phyloP scores from a whole-genome alignment of 2,113 vertebrate genomes.

The Myanophis thanlyinensis region DNA sequence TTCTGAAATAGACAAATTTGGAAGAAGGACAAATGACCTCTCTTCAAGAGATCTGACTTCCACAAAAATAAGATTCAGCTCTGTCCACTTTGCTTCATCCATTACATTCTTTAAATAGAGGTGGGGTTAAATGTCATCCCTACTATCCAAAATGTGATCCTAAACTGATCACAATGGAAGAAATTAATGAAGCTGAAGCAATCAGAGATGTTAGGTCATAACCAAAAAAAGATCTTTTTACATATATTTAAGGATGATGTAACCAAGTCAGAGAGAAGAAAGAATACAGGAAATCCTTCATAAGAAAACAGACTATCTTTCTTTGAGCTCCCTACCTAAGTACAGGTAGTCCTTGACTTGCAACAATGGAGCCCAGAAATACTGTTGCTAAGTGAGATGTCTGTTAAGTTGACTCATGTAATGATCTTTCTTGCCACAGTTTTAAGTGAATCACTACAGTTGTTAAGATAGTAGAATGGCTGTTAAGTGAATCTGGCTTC shows the following conservation, averaged over 20 bases:
- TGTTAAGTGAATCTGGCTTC: neutral
- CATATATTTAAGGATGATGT: neutral
- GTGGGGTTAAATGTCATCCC: neutral
- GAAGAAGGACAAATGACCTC: neutral
- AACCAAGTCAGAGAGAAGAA: neutral
- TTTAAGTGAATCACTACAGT: neutral
- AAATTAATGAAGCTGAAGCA: neutral
- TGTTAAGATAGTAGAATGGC: neutral
- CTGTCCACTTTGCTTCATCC: neutral
- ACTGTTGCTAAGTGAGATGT: neutral
- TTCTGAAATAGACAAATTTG: neutral
- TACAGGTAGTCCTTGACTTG: neutral
- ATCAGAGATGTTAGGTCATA: neutral
- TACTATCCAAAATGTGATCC: neutral
- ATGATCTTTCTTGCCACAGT: neutral
- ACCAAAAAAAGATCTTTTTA: neutral
- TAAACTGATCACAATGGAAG: neutral
- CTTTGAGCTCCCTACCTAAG: neutral
- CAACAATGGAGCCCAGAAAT: neutral
- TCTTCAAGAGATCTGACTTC: neutral
- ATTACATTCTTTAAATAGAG: neutral
- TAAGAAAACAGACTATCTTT: neutral
- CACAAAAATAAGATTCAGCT: neutral
- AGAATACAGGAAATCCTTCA: neutral
- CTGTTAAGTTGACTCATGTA: too few relatives aligned